These are phyloP conservation scores for Leptobrachium ailaonicum DNA, from an alignment of 2,113 vertebrate species.

Conservation along the genomic window DNA sequence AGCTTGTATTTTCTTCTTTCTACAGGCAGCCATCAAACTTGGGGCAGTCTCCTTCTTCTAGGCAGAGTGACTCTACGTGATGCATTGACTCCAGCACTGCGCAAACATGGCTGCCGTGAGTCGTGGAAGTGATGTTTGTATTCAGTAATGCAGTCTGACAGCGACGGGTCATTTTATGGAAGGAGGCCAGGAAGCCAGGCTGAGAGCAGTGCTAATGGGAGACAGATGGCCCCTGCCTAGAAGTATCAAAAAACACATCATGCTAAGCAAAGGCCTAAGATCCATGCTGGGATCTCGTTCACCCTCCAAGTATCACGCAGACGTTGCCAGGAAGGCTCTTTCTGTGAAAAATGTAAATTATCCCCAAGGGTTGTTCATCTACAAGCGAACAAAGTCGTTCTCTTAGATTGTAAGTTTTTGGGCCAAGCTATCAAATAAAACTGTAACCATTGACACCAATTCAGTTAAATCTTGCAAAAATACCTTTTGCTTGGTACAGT, in stretches of 20 bases:
- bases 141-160: slow-evolving; percentile 27
- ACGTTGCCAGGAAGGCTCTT: background rate
- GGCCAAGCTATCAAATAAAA: too few species aligned
- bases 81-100: background rate
- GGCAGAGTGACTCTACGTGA: too few species aligned
- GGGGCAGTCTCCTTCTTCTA: too few species aligned
- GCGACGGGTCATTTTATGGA: slow-evolving; percentile 8
- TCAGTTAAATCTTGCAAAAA: too few species aligned
- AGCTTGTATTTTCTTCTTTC: too few species aligned
- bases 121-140: slow-evolving; percentile 27
- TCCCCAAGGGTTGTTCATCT: too few species aligned
- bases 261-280: background rate
- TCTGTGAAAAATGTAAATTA: too few species aligned
- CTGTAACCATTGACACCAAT: too few species aligned
- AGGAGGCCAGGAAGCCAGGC: background rate
- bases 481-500: too few species aligned
- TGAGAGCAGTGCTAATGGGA: slow-evolving; percentile 13
- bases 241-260: background rate
- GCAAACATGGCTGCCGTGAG: background rate
- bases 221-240: slow-evolving; percentile 15
- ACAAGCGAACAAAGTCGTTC: too few species aligned
- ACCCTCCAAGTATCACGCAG: background rate
- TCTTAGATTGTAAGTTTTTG: too few species aligned
- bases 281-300: background rate
- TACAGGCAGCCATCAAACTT: too few species aligned